Percentiles rank a stretch among this genome's conserved stretches.
phyloP scores from a whole-genome alignment of 2,797 vertebrate genomes.

The Nothura maculosa region DNA sequence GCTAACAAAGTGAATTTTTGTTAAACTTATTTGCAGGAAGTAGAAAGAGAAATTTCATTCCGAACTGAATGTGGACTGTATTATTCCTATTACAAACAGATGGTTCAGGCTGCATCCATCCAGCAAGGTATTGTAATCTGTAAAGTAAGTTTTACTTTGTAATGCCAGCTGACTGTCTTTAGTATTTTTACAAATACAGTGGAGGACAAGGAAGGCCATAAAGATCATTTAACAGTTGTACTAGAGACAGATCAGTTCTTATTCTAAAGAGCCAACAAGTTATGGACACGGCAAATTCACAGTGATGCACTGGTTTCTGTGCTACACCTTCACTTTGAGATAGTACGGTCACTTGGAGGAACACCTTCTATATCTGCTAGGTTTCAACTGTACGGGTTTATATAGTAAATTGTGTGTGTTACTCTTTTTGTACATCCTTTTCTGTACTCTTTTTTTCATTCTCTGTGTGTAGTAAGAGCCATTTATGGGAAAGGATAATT shows the following conservation, averaged over 20 bases:
- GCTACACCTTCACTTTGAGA: neutral
- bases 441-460: neutral
- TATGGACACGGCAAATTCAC: neutral
- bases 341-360: neutral
- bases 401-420: neutral
- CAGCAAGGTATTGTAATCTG: constrained; percentile 87
- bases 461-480: neutral
- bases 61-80: constrained; percentile 98
- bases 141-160: constrained; percentile 54
- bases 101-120: constrained; percentile 93
- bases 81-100: constrained; percentile 99
- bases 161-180: neutral
- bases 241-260: constrained; percentile 7
- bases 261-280: neutral
- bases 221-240: neutral
- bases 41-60: constrained; percentile 98
- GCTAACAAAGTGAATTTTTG: constrained; percentile 9
- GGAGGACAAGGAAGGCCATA: neutral
- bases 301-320: neutral
- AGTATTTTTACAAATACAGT: neutral
- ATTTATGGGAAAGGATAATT: neutral
- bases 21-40: constrained; percentile 88
- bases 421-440: neutral
- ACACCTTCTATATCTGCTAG: neutral
- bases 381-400: constrained; percentile 2